Evolutionary conservation across 37 sponge, comb jelly and placozoan genomes (phyloP), one percentile per base, ranked within the genome.

Genomic region (Chondrosia reniformis): DNA sequence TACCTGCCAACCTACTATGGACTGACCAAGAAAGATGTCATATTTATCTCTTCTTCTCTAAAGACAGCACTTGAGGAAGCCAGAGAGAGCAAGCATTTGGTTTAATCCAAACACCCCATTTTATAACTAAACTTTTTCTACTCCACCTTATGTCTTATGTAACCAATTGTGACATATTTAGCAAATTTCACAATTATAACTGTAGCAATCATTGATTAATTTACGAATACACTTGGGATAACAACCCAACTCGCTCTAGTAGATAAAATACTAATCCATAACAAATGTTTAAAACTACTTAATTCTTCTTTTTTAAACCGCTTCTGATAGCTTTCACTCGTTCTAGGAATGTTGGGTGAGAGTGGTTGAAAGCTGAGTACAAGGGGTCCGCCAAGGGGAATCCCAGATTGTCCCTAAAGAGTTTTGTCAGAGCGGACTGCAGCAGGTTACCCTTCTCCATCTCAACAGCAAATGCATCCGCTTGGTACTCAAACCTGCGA

Each of bases 401-500:
- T 63, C 79, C 36, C 30, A 92, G 84, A 82, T 97, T 97, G 77
- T 94, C 95, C 57, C 79, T 76, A 64, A 75, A 49, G 42, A 97
- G 81, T 41, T 91, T 89, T 17, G 89, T 81, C 27, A 97, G 82
- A 38, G 95, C 93, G 32, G 86, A 79, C 6, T 52, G 15, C 10
- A 97, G 90, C 4, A 61, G 22, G 5, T 28, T 33, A 6, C 81
- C 86, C 38, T 64, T 55, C 38, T 74, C 76, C 72, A 89, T 58
- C 17, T 76, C 38, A 24, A 30, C 54, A n/a, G 98, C 98, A 97
- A 90, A 97, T 17, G 42, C 58, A 71, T 97, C 98, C 13, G 98
- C 98, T 63, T 94, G 91, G 71, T 89, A 97, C 83, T 97, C 98
- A 84, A 87, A 97, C 42, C 84, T 83, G 12, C 98, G 55, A 0